These are phyloP conservation scores for Zaprionus obscuricornis DNA, from an alignment of 2,888 invertebrate genomes.

Conservation along the genomic window DNA sequence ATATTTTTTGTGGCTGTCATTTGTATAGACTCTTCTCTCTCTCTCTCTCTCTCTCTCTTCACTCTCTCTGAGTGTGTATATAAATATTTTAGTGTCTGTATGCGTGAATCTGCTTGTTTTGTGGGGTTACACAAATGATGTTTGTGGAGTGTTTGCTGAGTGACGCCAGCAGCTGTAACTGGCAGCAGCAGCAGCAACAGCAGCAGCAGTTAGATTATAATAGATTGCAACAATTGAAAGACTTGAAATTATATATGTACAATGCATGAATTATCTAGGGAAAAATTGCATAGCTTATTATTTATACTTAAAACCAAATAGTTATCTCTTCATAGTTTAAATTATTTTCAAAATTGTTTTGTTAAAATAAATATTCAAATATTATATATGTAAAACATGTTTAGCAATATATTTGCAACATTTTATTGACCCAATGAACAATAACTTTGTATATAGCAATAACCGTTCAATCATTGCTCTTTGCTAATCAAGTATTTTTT, in stretches of 20 bases:
- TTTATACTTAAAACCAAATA: no score
- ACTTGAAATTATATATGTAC: slow-evolving; percentile 5
- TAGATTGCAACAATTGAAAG: slow-evolving; percentile 42
- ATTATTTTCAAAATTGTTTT: no score
- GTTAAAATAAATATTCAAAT: no score
- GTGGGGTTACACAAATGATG: slow-evolving; percentile 59
- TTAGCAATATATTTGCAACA: no score
- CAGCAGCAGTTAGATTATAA: slow-evolving; percentile 60
- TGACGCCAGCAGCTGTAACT: slow-evolving; percentile 59
- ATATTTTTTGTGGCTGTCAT: slow-evolving; percentile 65
- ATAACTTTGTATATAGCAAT: slow-evolving; percentile 49
- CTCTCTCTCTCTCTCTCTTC: no score
- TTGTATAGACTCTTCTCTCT: no score
- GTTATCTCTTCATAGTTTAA: no score
- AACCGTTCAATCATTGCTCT: slow-evolving; percentile 65
- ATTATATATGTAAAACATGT: no score
- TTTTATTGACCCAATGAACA: slow-evolving; percentile 10
- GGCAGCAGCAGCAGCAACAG: no score
- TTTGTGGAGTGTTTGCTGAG: slow-evolving; percentile 63
- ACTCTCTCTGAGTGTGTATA: slow-evolving; percentile 8
- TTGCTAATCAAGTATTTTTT: slow-evolving; percentile 66
- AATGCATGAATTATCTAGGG: slow-evolving; percentile 20
- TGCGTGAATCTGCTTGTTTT: slow-evolving; percentile 17
- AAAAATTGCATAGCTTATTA: slow-evolving; percentile 14
- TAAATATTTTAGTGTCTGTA: slow-evolving; percentile 5